Conservation (phyloP, 64 coral and sea anemone genomes). For the Dendronephthya gigantea region DNA sequence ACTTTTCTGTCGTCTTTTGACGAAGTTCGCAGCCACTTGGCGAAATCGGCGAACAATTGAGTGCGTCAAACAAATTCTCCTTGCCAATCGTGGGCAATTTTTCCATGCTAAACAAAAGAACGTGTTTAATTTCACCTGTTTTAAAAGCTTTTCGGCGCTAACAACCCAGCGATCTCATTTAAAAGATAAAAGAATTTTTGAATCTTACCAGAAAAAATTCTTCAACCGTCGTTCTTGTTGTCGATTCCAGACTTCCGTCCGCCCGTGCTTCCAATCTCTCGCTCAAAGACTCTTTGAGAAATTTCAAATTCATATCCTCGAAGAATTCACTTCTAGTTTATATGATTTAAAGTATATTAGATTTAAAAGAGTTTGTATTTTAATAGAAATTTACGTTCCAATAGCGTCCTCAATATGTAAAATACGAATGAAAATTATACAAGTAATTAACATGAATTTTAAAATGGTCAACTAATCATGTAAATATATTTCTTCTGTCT, state of each 20-base stretch:
- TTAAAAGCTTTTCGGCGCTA: not conserved
- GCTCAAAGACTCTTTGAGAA: not conserved
- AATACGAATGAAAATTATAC: too few species aligned
- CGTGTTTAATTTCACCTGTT: not conserved
- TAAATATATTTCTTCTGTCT: too few species aligned
- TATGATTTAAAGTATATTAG: too few species aligned
- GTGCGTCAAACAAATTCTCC: not conserved
- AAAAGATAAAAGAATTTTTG: not conserved
- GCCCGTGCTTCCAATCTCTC: not conserved
- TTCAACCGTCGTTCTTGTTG: not conserved
- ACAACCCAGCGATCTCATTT: not conserved
- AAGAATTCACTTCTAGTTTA: too few species aligned
- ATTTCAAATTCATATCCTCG: too few species aligned
- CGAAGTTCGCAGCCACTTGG: not conserved
- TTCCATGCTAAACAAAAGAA: not conserved
- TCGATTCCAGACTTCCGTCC: not conserved
- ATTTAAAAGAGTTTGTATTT: too few species aligned
- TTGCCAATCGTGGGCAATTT: not conserved
- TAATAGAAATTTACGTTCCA: too few species aligned
- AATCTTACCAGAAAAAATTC: not conserved
- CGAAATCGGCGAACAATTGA: not conserved
- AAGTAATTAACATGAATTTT: too few species aligned
- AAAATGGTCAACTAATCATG: too few species aligned
- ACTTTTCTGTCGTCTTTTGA: not conserved
- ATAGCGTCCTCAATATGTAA: too few species aligned